Percentiles rank a stretch among this genome's conserved stretches.
Conservation (phyloP, 2,113 vertebrate genomes). For the Henicopernis longicauda region DNA sequence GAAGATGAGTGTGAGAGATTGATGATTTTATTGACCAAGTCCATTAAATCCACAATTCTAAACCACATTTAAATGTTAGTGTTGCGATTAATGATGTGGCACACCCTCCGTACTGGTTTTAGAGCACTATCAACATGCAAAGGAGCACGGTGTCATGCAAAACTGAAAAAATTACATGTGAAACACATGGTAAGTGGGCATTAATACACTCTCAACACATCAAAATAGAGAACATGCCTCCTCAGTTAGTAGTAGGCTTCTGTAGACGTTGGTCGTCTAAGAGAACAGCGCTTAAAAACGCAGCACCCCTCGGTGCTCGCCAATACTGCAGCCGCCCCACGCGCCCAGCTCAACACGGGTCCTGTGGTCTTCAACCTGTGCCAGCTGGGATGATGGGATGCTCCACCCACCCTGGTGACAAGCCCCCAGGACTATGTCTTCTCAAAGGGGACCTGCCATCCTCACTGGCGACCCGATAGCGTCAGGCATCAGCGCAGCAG, state of each 20-base stretch:
- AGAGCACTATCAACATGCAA: constrained; percentile 69
- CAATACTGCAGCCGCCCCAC: fast-evolving
- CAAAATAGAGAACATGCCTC: constrained; percentile 60
- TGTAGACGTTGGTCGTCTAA: background rate
- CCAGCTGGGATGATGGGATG: background rate
- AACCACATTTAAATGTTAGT: constrained; percentile 73
- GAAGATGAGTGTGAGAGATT: constrained; percentile 85
- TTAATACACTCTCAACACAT: constrained; percentile 43
- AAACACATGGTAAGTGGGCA: constrained; percentile 39
- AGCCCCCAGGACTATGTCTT: background rate
- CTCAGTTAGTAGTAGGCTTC: constrained; percentile 54
- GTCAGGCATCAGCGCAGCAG: background rate
- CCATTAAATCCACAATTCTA: constrained; percentile 71
- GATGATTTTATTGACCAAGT: constrained; percentile 71
- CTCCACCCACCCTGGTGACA: background rate
- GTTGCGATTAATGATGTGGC: constrained; percentile 57
- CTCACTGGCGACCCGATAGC: background rate
- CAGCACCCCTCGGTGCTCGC: background rate
- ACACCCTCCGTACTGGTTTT: constrained; percentile 54
- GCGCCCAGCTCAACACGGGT: background rate
- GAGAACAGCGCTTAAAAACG: background rate
- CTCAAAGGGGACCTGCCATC: background rate
- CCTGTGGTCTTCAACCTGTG: background rate
- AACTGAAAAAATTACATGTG: constrained; percentile 55
- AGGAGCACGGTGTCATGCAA: constrained; percentile 60